These are phyloP conservation scores for Lophochroa leadbeateri DNA, from an alignment of 2,113 vertebrate genomes.

Conservation along the genomic window DNA sequence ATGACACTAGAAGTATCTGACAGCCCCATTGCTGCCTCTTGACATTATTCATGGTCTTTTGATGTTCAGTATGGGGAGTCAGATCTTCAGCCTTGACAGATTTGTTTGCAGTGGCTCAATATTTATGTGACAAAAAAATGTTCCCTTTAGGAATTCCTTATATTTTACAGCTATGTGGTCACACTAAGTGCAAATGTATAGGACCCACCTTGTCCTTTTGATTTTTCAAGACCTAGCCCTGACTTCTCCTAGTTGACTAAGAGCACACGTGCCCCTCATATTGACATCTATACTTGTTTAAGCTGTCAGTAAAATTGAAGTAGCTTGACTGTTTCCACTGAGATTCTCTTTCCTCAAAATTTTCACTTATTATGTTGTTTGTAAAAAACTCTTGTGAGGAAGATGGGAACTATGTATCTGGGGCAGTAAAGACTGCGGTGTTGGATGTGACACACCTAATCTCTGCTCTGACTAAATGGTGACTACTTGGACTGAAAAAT, in stretches of 20 bases:
- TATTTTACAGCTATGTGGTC: neutral
- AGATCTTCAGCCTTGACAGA: neutral
- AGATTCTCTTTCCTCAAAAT: neutral
- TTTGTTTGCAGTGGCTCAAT: neutral
- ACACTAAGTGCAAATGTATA: neutral
- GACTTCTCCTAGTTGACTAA: neutral
- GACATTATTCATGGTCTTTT: neutral
- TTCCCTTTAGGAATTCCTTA: neutral
- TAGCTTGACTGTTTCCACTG: neutral
- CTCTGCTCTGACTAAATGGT: neutral
- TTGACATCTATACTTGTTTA: neutral
- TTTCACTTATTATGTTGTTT: neutral
- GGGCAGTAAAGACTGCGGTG: neutral
- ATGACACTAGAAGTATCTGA: neutral
- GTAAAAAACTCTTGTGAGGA: neutral
- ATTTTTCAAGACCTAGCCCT: neutral
- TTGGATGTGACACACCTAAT: neutral
- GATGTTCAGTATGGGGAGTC: neutral
- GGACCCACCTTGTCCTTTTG: neutral
- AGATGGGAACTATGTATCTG: neutral
- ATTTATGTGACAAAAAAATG: neutral
- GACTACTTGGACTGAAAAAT: neutral
- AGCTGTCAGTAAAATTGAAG: neutral
- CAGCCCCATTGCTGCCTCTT: neutral
- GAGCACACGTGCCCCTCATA: accelerated